A percentile compares a stretch with the other conserved stretches of the same genome.
Evolutionary conservation across 2,888 invertebrate genomes (phyloP).

Genomic region (Eupeodes luniger): DNA sequence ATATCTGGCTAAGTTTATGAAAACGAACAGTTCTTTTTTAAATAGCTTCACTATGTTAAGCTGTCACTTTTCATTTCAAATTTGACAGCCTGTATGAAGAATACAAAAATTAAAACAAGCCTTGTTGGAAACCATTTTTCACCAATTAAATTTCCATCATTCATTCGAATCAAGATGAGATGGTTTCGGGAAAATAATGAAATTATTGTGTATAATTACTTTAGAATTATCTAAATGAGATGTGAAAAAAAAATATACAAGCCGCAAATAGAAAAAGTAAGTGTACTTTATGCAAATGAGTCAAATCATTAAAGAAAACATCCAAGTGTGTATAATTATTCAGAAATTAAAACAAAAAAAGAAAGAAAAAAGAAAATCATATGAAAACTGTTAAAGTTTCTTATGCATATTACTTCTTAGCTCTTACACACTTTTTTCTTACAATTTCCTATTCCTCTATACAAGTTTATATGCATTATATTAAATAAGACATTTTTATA

Average conservation of each 20-base stretch:
- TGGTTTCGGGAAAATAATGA: background rate
- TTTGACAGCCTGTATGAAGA: too few relatives aligned
- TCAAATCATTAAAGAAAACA: constrained; percentile 57
- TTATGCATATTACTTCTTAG: constrained; percentile 15
- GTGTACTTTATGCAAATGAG: constrained; percentile 54
- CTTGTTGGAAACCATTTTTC: too few relatives aligned
- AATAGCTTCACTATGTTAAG: too few relatives aligned
- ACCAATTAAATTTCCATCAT: too few relatives aligned
- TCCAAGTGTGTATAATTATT: constrained; percentile 58
- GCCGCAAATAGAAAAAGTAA: background rate
- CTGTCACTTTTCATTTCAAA: too few relatives aligned
- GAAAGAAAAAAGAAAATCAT: constrained; percentile 39
- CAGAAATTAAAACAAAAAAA: background rate
- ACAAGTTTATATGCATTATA: background rate
- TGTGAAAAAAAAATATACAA: constrained; percentile 5
- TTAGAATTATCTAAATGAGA: constrained; percentile 42
- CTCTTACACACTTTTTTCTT: constrained; percentile 41
- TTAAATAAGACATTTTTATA: constrained; percentile 49
- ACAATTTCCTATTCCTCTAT: constrained; percentile 18
- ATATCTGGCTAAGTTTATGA: too few relatives aligned
- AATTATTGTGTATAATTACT: constrained; percentile 33
- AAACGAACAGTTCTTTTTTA: too few relatives aligned
- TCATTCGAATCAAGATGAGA: background rate
- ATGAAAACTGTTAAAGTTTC: constrained; percentile 36
- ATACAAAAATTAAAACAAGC: too few relatives aligned